A percentile compares a stretch with the other conserved stretches of the same genome.
These are phyloP conservation scores for Cyanoderma ruficeps DNA, from an alignment of 2,113 vertebrate species.

Conservation along the genomic window DNA sequence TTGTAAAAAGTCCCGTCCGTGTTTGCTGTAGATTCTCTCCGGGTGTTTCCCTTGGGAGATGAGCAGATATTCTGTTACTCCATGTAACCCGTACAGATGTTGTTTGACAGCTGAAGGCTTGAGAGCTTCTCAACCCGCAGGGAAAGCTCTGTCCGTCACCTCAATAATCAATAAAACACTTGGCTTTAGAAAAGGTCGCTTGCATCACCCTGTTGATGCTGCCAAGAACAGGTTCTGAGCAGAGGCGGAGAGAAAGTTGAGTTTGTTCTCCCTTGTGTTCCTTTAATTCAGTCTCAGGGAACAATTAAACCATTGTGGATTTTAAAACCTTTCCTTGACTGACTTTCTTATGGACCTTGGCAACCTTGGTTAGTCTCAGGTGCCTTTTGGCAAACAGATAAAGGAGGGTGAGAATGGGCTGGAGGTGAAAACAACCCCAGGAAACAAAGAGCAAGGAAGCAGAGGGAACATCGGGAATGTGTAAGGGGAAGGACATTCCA, in stretches of 20 bases:
- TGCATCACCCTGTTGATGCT: not conserved
- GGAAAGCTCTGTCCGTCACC: not conserved
- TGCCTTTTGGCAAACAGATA: not conserved
- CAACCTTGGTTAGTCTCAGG: not conserved
- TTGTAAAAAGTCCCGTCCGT: not conserved
- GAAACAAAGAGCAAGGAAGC: not conserved
- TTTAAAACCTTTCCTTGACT: not conserved
- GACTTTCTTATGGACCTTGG: not conserved
- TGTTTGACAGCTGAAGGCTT: not conserved
- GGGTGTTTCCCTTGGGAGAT: not conserved
- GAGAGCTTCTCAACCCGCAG: not conserved
- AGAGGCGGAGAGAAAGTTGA: not conserved
- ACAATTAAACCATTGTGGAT: not conserved
- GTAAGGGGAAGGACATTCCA: not conserved
- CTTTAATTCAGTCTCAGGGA: not conserved
- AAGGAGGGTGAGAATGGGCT: not conserved
- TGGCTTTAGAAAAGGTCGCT: not conserved
- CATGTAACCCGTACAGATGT: accelerated
- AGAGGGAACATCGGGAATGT: not conserved
- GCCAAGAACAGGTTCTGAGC: not conserved
- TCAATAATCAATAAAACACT: not conserved
- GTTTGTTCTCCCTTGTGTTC: not conserved
- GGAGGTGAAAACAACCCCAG: not conserved
- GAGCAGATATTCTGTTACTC: not conserved
- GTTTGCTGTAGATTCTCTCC: not conserved